Evolutionary conservation across 2,113 vertebrate genomes (phyloP), one percentile per base, ranked within the genome.

Genomic region (Perca fluviatilis): DNA sequence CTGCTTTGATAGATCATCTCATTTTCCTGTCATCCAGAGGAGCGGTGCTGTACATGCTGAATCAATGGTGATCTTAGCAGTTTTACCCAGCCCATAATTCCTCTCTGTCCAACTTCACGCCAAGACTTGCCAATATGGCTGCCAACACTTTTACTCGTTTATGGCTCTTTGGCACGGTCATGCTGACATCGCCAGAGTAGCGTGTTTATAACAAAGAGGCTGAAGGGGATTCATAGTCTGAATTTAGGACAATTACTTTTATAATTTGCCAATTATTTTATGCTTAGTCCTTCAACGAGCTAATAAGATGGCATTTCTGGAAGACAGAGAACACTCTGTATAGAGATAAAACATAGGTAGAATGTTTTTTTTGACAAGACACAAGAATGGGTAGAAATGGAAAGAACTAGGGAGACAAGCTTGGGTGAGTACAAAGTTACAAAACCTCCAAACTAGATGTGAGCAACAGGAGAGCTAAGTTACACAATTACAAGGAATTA

Each of bases 1-100:
- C 50, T n/a, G 10, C 78, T 57, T 74, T 85, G 91, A 92, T 81
- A 27, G 77, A 91, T 85, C 0, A 43, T 85, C 79, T 83, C 14
- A 87, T 92, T 92, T 89, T 81, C 58, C 80, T 69, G 15, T 86
- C 85, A 73, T 79, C 80, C 54, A 21, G 65, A 6, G 69, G 46
- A 82, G 83, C 47, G n/a, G 10, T 23, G 85, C 89, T 56, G 60
- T 53, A 65, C 74, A 30, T 43, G 73, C 89, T 91, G 88, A 92
- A 84, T 93, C 89, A 88, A 64, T 84, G 87, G 88, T 87, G 89
- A 89, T 87, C 86, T 57, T 54, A 69, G 80, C 89, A 90, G 72
- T 88, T 91, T 91, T 87, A 87, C 80, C 69, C 79, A 51, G 19
- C 71, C 67, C 64, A 89, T 92, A 86, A 87, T 18, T 92, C 79